Evolutionary conservation across 2,888 invertebrate genomes (phyloP).

Genomic region (Mystacides longicornis): DNA sequence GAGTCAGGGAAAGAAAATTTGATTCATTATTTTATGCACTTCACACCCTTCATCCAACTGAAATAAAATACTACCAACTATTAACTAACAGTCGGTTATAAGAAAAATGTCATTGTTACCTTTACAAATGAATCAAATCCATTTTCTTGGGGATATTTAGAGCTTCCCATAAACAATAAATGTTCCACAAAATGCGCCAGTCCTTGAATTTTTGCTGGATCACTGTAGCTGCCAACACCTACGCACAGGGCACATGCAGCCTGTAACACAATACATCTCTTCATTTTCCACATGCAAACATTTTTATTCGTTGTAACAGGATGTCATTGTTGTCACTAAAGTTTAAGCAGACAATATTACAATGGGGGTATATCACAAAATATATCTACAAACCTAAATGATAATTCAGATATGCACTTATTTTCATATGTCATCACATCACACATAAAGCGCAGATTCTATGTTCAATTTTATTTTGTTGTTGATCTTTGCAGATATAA

Average conservation of each 20-base stretch:
- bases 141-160: conserved; percentile 81
- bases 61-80: too few relatives aligned
- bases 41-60: too few relatives aligned
- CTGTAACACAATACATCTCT: conserved; percentile 28
- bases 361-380: too few relatives aligned
- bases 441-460: too few relatives aligned
- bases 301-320: not conserved
- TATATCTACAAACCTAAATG: too few relatives aligned
- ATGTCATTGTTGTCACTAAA: not conserved
- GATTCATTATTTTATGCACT: too few relatives aligned
- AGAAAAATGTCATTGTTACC: conserved; percentile 33
- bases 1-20: too few relatives aligned
- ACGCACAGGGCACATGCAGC: conserved; percentile 72
- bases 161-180: conserved; percentile 93
- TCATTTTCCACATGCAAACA: not conserved
- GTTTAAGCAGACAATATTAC: too few relatives aligned
- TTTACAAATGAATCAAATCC: conserved; percentile 74
- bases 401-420: not conserved
- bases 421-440: not conserved
- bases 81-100: too few relatives aligned
- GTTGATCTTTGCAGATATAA: too few relatives aligned
- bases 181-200: conserved; percentile 82
- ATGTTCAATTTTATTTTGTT: too few relatives aligned
- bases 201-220: conserved; percentile 68
- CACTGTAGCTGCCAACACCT: conserved; percentile 72